These are phyloP conservation scores for Hirtodrosophila duncani DNA, from an alignment of 2,888 invertebrate species.

Conservation along the genomic window DNA sequence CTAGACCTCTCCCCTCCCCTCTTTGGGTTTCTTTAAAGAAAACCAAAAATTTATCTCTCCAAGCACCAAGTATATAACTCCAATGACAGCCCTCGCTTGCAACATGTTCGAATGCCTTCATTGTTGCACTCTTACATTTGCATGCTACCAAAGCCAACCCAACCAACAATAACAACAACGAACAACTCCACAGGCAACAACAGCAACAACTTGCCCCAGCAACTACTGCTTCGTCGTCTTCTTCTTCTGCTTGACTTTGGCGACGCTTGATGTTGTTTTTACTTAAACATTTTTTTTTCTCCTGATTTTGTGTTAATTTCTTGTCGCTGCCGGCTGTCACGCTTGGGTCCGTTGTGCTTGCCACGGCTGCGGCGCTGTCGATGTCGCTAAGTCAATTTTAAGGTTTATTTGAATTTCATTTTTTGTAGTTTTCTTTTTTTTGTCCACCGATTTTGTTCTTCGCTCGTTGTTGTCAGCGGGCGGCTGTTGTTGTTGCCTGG, in stretches of 20 bases:
- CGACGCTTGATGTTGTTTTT: slow-evolving; percentile 43
- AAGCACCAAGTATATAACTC: slow-evolving; percentile 21
- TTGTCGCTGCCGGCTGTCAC: slow-evolving; percentile 53
- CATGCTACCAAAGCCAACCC: slow-evolving; percentile 2
- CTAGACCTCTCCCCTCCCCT: too few species aligned
- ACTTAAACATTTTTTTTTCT: slow-evolving; percentile 36
- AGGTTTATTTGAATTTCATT: slow-evolving; percentile 70
- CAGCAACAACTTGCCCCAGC: not conserved
- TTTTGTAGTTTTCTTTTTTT: slow-evolving; percentile 50
- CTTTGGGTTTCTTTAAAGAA: too few species aligned
- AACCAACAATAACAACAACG: slow-evolving; percentile 4
- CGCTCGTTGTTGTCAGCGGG: slow-evolving; percentile 31
- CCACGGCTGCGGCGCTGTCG: slow-evolving; percentile 28
- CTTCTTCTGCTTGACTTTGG: slow-evolving; percentile 19
- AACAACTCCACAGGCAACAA: too few species aligned
- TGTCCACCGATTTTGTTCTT: slow-evolving; percentile 29
- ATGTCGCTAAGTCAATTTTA: slow-evolving; percentile 62
- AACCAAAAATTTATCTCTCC: too few species aligned
- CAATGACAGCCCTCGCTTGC: slow-evolving; percentile 2
- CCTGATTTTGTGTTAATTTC: slow-evolving; percentile 60
- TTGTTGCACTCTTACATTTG: not conserved
- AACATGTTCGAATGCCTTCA: slow-evolving; percentile 16
- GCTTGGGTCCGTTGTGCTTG: not conserved
- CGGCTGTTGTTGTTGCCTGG: slow-evolving; percentile 31
- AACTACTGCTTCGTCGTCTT: not conserved